These are phyloP conservation scores for Papilio protenor DNA, from an alignment of 2,888 invertebrate species.

Conservation along the genomic window DNA sequence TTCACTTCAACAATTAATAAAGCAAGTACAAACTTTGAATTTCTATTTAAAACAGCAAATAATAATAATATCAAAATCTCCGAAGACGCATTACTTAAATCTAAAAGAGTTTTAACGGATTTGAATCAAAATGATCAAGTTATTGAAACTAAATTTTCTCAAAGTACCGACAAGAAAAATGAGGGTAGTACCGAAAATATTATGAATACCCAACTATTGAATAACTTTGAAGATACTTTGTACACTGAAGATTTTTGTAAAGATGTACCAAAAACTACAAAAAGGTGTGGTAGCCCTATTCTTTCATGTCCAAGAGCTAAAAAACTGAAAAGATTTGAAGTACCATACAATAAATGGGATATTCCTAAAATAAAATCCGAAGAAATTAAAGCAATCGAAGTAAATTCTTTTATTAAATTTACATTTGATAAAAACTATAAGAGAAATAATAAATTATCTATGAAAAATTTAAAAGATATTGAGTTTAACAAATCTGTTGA, in stretches of 20 bases:
- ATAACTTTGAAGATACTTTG: slow-evolving; percentile 70
- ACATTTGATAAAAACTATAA: slow-evolving; percentile 65
- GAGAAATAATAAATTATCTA: slow-evolving; percentile 57
- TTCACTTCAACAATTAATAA: not conserved
- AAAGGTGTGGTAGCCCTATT: slow-evolving; percentile 74
- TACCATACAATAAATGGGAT: slow-evolving; percentile 58
- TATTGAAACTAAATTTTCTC: slow-evolving; percentile 39
- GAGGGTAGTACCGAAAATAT: slow-evolving; percentile 50
- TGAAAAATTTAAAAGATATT: slow-evolving; percentile 55
- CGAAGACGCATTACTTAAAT: slow-evolving; percentile 56
- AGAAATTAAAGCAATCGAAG: slow-evolving; percentile 26
- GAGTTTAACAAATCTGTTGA: slow-evolving; percentile 32
- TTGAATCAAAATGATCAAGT: slow-evolving; percentile 44
- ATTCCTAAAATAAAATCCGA: slow-evolving; percentile 43
- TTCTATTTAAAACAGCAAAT: slow-evolving; percentile 56
- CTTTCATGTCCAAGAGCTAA: slow-evolving; percentile 73
- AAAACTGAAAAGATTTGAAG: slow-evolving; percentile 64
- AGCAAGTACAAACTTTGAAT: not conserved
- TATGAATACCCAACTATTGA: slow-evolving; percentile 69
- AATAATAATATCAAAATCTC: slow-evolving; percentile 52
- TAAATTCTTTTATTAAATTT: slow-evolving; percentile 42
- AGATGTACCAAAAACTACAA: slow-evolving; percentile 52
- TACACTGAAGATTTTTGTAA: slow-evolving; percentile 69
- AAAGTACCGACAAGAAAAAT: slow-evolving; percentile 35
- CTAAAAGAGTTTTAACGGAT: slow-evolving; percentile 59